phyloP scores from a whole-genome alignment of 2,888 invertebrate species.

The Epirrhoe alternata region DNA sequence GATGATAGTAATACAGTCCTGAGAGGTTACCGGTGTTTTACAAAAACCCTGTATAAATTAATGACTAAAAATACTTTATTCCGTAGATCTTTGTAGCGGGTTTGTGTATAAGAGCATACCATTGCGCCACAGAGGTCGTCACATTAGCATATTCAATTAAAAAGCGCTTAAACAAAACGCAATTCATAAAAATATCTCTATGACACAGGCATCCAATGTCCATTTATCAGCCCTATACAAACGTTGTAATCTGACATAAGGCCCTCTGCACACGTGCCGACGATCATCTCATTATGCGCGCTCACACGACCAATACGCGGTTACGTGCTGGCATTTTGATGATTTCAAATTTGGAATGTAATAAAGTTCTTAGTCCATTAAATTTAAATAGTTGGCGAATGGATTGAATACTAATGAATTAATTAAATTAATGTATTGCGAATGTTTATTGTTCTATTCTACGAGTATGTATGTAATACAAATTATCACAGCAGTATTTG shows the following conservation, averaged over 20 bases:
- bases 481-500: too few relatives aligned
- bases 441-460: too few relatives aligned
- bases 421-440: too few relatives aligned
- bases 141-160: background rate
- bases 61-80: too few relatives aligned
- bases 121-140: too few relatives aligned
- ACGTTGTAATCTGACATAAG: conserved; percentile 62
- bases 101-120: too few relatives aligned
- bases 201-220: conserved; percentile 27
- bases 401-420: conserved; percentile 41
- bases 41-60: too few relatives aligned
- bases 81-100: too few relatives aligned
- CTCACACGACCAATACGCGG: conserved; percentile 57
- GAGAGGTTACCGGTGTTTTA: too few relatives aligned
- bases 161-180: background rate
- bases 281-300: conserved; percentile 68
- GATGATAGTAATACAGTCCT: too few relatives aligned
- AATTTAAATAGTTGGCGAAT: conserved; percentile 44
- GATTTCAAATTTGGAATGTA: conserved; percentile 51
- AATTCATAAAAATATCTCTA: conserved; percentile 20
- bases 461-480: too few relatives aligned
- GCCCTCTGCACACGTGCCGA: conserved; percentile 52
- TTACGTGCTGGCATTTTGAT: conserved; percentile 56
- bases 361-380: conserved; percentile 48
- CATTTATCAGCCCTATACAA: conserved; percentile 36